Base-by-base conservation (phyloP, 2,888 invertebrate genomes). In the Argyresthia albistria region DNA sequence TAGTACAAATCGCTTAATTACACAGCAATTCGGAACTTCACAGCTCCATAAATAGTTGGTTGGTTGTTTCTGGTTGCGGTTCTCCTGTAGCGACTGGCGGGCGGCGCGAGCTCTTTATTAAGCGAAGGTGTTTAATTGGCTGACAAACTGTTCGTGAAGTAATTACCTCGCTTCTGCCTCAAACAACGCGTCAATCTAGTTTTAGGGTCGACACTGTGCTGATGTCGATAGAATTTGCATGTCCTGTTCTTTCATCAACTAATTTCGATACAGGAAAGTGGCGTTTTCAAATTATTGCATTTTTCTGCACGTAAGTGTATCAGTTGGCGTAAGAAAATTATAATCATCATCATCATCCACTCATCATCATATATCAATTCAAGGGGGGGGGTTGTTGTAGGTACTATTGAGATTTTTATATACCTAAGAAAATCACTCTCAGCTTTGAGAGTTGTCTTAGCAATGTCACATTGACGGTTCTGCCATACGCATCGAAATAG, bases 41-140 rank as follows among this genome's bases (percentile, higher is more conserved):
- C 1, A 39, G 9, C 39, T 39, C n/a, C 8, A 39, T 39, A n/a
- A 11, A 39, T 39, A n/a, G 39, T n/a, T 9, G 8, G 39, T n/a
- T 9, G 10, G n/a, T 39, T 39, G 8, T 39, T 36, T 3, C 39
- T 39, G 39, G 9, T 39, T 39, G 10, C 9, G 39, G n/a, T 39
- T 3, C 25, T 25, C 25, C 25, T 25, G 25, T 39, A 39, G 10
- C 39, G 39, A n/a, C 39, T n/a, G 8, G 4, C 10, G 9, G 9
- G 39, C 39, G 39, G 39, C 39, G n/a, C 39, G 10, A n/a, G 11
- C 81, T 81, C 81, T 83, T 86, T 84, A 86, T 87, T 86, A 86
- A 83, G 86, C 78, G 82, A 84, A 86, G 86, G 86, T 86, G 87
- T 86, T 86, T 84, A 86, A 86, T 87, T 87, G 82, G 82, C 86